Evolutionary conservation across 1,140 invertebrate species (phyloP).

Genomic region (Bombus impatiens): DNA sequence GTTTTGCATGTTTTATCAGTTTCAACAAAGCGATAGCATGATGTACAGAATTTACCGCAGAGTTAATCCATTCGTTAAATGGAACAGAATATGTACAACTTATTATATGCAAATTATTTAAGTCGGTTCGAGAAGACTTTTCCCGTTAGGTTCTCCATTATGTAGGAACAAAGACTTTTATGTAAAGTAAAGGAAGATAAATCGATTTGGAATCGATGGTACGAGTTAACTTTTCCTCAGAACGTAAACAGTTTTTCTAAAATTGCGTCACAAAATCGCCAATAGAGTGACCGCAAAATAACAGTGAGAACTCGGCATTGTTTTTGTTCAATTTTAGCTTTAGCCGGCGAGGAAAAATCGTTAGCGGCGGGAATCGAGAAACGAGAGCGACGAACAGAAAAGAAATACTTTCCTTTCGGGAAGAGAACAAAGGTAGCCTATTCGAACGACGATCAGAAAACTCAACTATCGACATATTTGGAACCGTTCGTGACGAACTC

Average conservation of each 20-base stretch:
- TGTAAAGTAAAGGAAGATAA: not conserved
- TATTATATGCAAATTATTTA: too few relatives aligned
- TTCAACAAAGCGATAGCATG: rapidly evolving
- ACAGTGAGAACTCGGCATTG: not conserved
- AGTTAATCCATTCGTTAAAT: too few relatives aligned
- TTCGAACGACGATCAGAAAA: not conserved
- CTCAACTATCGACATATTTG: constrained; percentile 12
- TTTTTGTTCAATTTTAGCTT: constrained; percentile 6
- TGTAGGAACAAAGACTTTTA: too few relatives aligned
- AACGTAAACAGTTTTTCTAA: not conserved
- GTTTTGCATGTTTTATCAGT: too few relatives aligned
- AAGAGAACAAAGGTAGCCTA: not conserved
- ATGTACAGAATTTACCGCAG: too few relatives aligned
- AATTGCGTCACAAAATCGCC: too few relatives aligned
- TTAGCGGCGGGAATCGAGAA: not conserved
- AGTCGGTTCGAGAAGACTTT: too few relatives aligned
- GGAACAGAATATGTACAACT: too few relatives aligned
- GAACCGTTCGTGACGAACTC: not conserved
- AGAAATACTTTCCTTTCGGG: not conserved
- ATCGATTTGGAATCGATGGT: not conserved
- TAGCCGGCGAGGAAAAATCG: not conserved
- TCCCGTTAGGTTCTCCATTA: too few relatives aligned
- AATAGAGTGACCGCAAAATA: not conserved
- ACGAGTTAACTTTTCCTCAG: not conserved
- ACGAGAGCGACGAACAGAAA: not conserved